Evolutionary conservation across 2,888 invertebrate genomes (phyloP), one percentile per base, ranked within the genome.

Genomic region (Gasteruption jaculator): DNA sequence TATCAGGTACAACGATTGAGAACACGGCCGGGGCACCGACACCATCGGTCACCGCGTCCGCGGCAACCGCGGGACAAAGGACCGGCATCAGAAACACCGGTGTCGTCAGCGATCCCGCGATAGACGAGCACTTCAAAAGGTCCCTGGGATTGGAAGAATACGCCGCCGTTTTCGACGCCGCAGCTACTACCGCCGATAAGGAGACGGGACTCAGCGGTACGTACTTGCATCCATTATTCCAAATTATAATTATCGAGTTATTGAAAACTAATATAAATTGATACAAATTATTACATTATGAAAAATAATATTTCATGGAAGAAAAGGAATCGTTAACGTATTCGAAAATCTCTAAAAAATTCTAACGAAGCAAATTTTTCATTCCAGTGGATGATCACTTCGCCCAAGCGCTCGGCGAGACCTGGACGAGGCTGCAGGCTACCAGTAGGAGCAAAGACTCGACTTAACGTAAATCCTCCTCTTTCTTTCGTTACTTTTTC

Each of bases 101-200:
- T 39, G 60, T 57, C 20, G 64, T 61, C 11, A 66, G 89, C 72
- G 92, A 92, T 71, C 89, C 90, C 8, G 90, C 89, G 41, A 92
- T 94, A 61, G 94, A 95, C 73, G 95, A 95, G 68, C 94, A 95
- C 73, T 95, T 95, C 74, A 80, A 93, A 41, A 82, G 93, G 48
- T 93, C 93, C 1, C 77, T 95, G 49, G 93, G 93, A 42, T 83
- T 85, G 55, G 82, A 87, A 45, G 65, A 69, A 29, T 70, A 71
- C 48, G 70, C 70, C 10, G 70, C 70, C 3, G 69, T 70, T 11
- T 70, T 70, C 48, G 61, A 69, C 41, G 68, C 67, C 6, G 54
- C 56, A 37, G 52, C 58, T 30, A 56, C 59, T 32, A 48, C 47
- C 12, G 49, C 43, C 43, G 70, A 70, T 53, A 70, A 66, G 46